Percentiles rank a stretch among this genome's conserved stretches.
These are phyloP conservation scores for Stegana nigrithorax DNA, from an alignment of 2,888 invertebrate species.

Conservation along the genomic window DNA sequence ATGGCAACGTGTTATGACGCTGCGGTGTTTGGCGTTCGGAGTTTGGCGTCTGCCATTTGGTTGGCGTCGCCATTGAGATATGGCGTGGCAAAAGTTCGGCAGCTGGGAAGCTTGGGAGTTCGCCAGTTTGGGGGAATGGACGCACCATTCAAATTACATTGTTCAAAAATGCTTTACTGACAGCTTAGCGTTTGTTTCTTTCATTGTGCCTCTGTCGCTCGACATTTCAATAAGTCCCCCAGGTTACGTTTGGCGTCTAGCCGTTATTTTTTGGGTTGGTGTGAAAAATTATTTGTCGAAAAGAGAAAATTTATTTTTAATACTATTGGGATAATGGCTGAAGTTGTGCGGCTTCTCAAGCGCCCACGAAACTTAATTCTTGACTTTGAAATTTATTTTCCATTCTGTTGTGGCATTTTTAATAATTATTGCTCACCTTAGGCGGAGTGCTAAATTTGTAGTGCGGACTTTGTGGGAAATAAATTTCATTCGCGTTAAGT, in stretches of 20 bases:
- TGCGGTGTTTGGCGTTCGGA: too few species aligned
- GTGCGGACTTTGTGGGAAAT: not conserved
- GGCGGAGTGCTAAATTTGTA: constrained; percentile 1
- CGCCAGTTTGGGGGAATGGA: not conserved
- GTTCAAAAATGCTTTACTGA: constrained; percentile 41
- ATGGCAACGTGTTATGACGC: too few species aligned
- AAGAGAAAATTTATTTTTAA: constrained; percentile 18
- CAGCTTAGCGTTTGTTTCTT: constrained; percentile 23
- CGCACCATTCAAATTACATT: constrained; percentile 50
- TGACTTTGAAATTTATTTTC: not conserved
- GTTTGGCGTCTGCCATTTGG: not conserved
- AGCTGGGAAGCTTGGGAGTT: too few species aligned
- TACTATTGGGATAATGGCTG: constrained; percentile 6
- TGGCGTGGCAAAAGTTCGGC: not conserved
- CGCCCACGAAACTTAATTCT: not conserved
- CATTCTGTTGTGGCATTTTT: not conserved
- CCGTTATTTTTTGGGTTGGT: constrained; percentile 2
- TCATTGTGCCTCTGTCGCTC: constrained; percentile 30
- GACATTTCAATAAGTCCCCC: constrained; percentile 6
- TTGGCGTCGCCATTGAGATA: not conserved
- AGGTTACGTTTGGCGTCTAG: not conserved
- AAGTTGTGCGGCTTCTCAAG: not conserved
- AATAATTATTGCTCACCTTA: constrained; percentile 10
- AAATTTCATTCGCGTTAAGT: not conserved
- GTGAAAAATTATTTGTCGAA: constrained; percentile 18